Conservation (phyloP, 1,140 invertebrate genomes). For the Phenacoccus solenopsis region DNA sequence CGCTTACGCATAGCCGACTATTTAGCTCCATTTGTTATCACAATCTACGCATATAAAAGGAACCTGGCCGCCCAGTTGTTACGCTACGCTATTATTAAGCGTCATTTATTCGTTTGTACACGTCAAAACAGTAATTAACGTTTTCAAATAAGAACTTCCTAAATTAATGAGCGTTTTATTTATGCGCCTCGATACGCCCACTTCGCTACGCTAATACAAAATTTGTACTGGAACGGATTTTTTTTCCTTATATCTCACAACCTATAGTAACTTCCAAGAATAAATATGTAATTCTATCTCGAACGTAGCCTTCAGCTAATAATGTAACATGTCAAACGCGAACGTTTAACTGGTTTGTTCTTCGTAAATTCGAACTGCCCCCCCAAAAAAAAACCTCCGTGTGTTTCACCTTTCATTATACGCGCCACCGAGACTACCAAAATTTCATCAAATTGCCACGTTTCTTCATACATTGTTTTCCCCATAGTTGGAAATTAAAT, state of each 20-base stretch:
- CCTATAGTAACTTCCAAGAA: background rate
- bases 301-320: background rate
- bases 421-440: too few relatives aligned
- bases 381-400: too few relatives aligned
- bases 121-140: conserved; percentile 1
- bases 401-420: too few relatives aligned
- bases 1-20: background rate
- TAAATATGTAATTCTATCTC: background rate
- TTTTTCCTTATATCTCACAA: background rate
- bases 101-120: background rate
- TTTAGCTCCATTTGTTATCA: background rate
- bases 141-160: conserved; percentile 3
- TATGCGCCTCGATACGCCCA: background rate
- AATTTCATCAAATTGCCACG: too few relatives aligned
- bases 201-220: background rate
- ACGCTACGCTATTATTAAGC: background rate
- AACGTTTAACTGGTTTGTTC: conserved; percentile 1
- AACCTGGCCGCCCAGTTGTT: background rate
- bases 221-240: background rate
- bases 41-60: background rate
- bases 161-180: conserved; percentile 3
- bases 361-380: too few relatives aligned
- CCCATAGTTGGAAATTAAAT: background rate
- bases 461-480: too few relatives aligned
- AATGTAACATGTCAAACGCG: background rate